Base-by-base conservation (phyloP, 2,113 vertebrate genomes). In the Ondatra zibethicus region DNA sequence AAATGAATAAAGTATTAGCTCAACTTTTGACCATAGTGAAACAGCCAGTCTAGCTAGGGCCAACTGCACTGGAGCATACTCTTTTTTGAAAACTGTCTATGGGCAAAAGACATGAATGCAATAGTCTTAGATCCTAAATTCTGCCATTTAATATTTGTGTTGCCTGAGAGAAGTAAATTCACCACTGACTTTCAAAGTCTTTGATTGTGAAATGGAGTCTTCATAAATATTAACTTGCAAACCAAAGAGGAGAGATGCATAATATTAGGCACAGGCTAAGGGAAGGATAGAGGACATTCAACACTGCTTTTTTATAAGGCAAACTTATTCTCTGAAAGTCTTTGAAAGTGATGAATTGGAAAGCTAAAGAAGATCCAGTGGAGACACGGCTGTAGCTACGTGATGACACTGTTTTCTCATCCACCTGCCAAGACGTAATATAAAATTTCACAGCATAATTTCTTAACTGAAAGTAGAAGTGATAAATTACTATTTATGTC, bases 361-460 rank as follows among this genome's bases (percentile, higher is more conserved):
- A 36, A 82, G 93, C 61, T 89, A 68, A 72, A 47, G 7, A 36
- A 16, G 29, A 16, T 77, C 63, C 19, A 76, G 11, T 52, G 17
- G 5, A 92, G 23, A 77, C 10, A 0, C 0, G 25, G 39, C 6
- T 47, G 1, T 14, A 27, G 14, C 14, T 76, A 65, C 13, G 8
- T 52, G 47, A 31, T 86, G 23, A 82, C 42, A 42, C 19, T 68
- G 5, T 5, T 58, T 91, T 88, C 72, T 76, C 17, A 17, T 88
- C 52, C 85, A 73, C 0, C 2, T 90, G 27, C 82, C 19, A 52
- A 61, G 23, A 1, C 33, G 33, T 47, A 75, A n/a, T 36, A 1
- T 21, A 86, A 89, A 93, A 72, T 45, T 93, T 86, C 13, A 93
- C 27, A 3, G 87, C 55, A 27, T 78, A 55, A 52, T 94, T 80